Conservation (phyloP, 2,888 invertebrate genomes). For the Sphaerophoria rueppellii region DNA sequence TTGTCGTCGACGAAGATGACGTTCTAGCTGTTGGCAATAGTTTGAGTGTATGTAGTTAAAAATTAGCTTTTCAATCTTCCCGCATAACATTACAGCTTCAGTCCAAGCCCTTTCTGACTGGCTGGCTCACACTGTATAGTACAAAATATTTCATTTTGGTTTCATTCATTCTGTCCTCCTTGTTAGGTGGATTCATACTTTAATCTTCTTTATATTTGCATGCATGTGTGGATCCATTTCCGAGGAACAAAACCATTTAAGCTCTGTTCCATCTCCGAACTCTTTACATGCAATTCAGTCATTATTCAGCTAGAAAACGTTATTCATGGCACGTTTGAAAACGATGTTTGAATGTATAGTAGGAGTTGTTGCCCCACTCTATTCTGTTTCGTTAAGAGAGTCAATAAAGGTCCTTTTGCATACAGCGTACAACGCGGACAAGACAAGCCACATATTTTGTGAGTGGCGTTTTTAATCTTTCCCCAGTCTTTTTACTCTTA, state of each 20-base stretch:
- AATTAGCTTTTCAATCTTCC: constrained; percentile 55
- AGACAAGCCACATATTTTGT: not conserved
- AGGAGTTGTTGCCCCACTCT: constrained; percentile 1
- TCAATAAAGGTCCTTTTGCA: constrained; percentile 40
- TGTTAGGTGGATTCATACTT: too few species aligned
- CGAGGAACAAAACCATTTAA: constrained; percentile 23
- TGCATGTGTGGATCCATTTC: not conserved
- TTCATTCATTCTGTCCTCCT: not conserved
- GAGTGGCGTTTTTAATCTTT: constrained; percentile 27
- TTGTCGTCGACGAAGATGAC: too few species aligned
- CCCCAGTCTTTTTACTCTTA: too few species aligned
- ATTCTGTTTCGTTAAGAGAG: constrained; percentile 28
- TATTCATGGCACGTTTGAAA: constrained; percentile 45
- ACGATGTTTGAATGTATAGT: not conserved
- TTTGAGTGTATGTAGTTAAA: constrained; percentile 23
- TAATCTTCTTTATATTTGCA: too few species aligned
- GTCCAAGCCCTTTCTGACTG: too few species aligned
- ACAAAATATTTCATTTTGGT: constrained; percentile 27
- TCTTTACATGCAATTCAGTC: constrained; percentile 36
- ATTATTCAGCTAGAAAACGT: constrained; percentile 48
- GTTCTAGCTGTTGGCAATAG: not conserved
- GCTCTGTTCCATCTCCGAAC: not conserved
- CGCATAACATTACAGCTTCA: constrained; percentile 16
- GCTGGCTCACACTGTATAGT: constrained; percentile 15
- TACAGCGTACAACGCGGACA: not conserved